phyloP scores from a whole-genome alignment of 2,888 invertebrate genomes.

The Hemistola chrysoprasaria region DNA sequence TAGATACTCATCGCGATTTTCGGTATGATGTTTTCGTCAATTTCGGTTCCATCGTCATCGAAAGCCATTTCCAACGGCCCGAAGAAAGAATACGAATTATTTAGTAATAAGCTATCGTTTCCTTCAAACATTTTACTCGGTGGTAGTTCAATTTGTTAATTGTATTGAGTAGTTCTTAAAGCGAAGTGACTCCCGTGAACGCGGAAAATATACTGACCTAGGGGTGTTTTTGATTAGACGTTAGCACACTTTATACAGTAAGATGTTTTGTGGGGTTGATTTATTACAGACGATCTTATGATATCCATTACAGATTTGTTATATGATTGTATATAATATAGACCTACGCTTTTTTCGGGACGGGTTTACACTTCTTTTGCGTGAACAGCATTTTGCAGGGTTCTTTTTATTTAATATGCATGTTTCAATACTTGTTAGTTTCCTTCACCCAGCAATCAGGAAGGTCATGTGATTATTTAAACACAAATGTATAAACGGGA shows the following conservation, averaged over 20 bases:
- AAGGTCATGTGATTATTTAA: no score
- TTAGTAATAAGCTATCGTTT: constrained; percentile 42
- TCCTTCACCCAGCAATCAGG: no score
- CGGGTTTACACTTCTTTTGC: no score
- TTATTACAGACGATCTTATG: no score
- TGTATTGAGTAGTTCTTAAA: constrained; percentile 1
- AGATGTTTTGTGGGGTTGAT: constrained; percentile 26
- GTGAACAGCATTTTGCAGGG: no score
- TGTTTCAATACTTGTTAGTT: no score
- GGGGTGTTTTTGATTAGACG: constrained; percentile 31
- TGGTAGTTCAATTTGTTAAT: no score
- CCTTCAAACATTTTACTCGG: constrained; percentile 27
- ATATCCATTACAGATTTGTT: no score
- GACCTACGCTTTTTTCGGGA: no score
- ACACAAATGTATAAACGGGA: no score
- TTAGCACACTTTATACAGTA: constrained; percentile 38
- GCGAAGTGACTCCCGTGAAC: constrained; percentile 34
- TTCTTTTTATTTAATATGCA: no score
- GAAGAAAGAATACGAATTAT: constrained; percentile 57
- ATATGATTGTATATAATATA: no score
- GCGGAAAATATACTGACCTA: constrained; percentile 44
- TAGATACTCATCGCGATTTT: constrained; percentile 74
- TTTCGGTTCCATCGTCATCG: constrained; percentile 47
- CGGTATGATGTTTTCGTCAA: constrained; percentile 81
- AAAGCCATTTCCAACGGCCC: constrained; percentile 61